phyloP scores from a whole-genome alignment of 2,888 invertebrate species.

The Sphaeridia pumilis region DNA sequence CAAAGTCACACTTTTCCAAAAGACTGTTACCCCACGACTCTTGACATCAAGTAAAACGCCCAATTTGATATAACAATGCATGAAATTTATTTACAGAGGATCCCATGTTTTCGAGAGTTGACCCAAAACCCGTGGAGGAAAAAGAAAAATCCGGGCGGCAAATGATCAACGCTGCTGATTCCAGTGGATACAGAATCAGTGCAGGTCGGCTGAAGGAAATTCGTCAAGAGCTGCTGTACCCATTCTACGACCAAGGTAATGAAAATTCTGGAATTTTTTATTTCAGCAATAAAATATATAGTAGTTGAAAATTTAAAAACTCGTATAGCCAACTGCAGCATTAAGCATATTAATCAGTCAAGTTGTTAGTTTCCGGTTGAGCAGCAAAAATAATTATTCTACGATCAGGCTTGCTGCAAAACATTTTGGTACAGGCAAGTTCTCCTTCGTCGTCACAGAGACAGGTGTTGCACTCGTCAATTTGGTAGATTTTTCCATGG shows the following conservation, averaged over 20 bases:
- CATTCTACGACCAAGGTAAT: conserved; percentile 66
- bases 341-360: no score
- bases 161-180: not conserved
- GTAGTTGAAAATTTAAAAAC: no score
- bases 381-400: not conserved
- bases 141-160: no score
- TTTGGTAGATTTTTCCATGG: conserved; percentile 1
- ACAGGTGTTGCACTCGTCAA: conserved; percentile 9
- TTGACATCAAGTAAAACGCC: no score
- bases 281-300: no score
- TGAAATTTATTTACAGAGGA: conserved; percentile 5
- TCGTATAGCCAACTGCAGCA: no score
- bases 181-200: conserved; percentile 8
- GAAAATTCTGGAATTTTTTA: no score
- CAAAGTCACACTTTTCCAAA: no score
- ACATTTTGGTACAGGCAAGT: conserved; percentile 9
- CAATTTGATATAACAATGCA: no score
- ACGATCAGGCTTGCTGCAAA: not conserved
- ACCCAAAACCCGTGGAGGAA: conserved; percentile 10
- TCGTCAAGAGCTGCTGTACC: conserved; percentile 67
- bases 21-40: no score
- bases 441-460: conserved; percentile 1
- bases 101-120: conserved; percentile 16
- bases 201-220: conserved; percentile 55
- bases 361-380: not conserved